These are phyloP conservation scores for Habroteleia sp. DNA, from an alignment of 2,888 invertebrate species.

Conservation along the genomic window DNA sequence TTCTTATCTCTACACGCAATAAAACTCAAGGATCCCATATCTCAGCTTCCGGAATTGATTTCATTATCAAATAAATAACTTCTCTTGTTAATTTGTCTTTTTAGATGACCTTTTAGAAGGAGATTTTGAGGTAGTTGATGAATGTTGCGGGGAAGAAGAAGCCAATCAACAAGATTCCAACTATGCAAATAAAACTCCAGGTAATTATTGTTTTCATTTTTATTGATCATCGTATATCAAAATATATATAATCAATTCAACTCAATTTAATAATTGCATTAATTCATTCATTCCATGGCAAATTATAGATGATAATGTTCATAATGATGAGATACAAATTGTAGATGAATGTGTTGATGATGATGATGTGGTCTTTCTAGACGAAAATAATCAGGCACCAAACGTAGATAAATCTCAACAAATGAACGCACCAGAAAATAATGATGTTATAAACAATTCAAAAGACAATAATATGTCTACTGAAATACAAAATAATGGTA, in stretches of 20 bases:
- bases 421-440: background rate
- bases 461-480: conserved; percentile 6
- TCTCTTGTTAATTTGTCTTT: too few relatives aligned
- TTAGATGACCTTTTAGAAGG: conserved; percentile 73
- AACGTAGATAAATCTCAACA: background rate
- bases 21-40: too few relatives aligned
- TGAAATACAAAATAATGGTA: conserved; percentile 3
- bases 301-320: background rate
- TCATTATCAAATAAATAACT: too few relatives aligned
- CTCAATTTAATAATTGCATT: background rate
- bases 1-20: too few relatives aligned
- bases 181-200: conserved; percentile 16
- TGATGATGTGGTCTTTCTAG: conserved; percentile 41
- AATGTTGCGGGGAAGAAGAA: conserved; percentile 71
- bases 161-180: background rate
- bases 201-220: conserved; percentile 4
- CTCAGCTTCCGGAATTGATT: too few relatives aligned
- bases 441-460: background rate
- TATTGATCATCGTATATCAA: background rate
- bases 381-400: conserved; percentile 1
- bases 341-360: conserved; percentile 59
- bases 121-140: conserved; percentile 74
- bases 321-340: conserved; percentile 21
- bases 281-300: too few relatives aligned
- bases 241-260: too few relatives aligned